Base-by-base conservation (phyloP, 2,797 vertebrate genomes). In the Megaceryle alcyon region DNA sequence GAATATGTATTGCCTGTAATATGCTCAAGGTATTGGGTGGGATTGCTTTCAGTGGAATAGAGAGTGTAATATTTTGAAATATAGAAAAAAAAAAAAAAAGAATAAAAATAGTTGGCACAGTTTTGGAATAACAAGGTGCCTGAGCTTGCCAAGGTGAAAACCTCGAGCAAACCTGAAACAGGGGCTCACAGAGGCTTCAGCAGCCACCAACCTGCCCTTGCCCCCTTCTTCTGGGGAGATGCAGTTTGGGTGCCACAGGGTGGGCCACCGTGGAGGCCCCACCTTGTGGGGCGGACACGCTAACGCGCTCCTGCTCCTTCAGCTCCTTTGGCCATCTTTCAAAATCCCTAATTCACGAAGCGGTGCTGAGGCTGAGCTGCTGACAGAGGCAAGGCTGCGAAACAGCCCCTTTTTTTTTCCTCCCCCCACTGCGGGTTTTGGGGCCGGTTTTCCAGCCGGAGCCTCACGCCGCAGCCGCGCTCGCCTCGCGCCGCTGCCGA, bases 401-500 rank as follows among this genome's bases (percentile, higher is more conserved):
- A 48, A 61, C 2, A 2, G 26, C 23, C 56, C 9, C 53, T 77
- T 66, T 53, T 16, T 16, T 11, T 22, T 48, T 0, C 23, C 54
- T 28, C 26, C 26, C 49, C 72, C 59, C 31, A 2, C 33, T 31
- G 23, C 10, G 0, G 14, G 37, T 71, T 73, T 77, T 6, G 11
- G 72, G 18, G 82, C 90, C 4, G 7, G 20, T 90, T 92, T 75
- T 61, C 69, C 70, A 82, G 48, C 39, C 6, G 2, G 82, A 39
- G 82, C n/a, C 1, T 4, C 31, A 59, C 22, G 8, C 70, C 14
- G 3, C 0, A 0, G 8, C 70, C 14, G 3, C 0, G 0, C 78
- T 86, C 35, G 5, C 78, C 82, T 82, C 4, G 0, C 76, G 61
- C 60, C 5, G 3, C 51, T 1, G 6, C 79, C 18, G 88, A 35